Evolutionary conservation across 2,797 vertebrate species (phyloP), one percentile per base, ranked within the genome.

Genomic region (Salarias fasciatus): DNA sequence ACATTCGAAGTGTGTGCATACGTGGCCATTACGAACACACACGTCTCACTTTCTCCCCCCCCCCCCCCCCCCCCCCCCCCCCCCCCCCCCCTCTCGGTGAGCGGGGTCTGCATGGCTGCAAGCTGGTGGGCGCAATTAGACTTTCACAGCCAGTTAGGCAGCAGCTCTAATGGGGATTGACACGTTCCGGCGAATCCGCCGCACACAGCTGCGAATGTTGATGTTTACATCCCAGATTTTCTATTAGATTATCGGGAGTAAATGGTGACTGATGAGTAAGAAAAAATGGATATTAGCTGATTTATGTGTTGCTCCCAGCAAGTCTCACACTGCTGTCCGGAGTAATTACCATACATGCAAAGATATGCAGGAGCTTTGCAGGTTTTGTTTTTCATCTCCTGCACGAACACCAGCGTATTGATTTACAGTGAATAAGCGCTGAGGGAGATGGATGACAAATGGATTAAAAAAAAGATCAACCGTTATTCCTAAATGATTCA

Each of bases 91-190:
- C 14, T 47, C n/a, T 67, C 14, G 28, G 35, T 50, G 48, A 71
- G 53, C 38, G 33, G 31, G 45, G 48, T 35, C 40, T 79, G 41
- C 18, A 24, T 69, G 72, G 72, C 77, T 59, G 69, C 69, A 83
- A 73, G 77, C 86, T 84, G 82, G 74, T 78, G 63, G 75, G 68
- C 48, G 72, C 84, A 90, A 89, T 91, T 88, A 86, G 78, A 79
- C 77, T 84, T 88, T 88, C 86, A 89, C 88, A 86, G 82, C 78
- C 62, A 53, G 89, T 88, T 91, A 89, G 77, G 75, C 86, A 76
- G 80, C 49, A 49, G 64, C 64, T 61, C 77, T 88, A 83, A 92
- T 87, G 79, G 74, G 86, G 63, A 85, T 76, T 71, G 88, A 88
- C 83, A 60, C 50, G 24, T 77, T 83, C 67, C 77, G 77, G 75